Base-by-base conservation (phyloP, 1,140 invertebrate genomes). In the Apis florea region DNA sequence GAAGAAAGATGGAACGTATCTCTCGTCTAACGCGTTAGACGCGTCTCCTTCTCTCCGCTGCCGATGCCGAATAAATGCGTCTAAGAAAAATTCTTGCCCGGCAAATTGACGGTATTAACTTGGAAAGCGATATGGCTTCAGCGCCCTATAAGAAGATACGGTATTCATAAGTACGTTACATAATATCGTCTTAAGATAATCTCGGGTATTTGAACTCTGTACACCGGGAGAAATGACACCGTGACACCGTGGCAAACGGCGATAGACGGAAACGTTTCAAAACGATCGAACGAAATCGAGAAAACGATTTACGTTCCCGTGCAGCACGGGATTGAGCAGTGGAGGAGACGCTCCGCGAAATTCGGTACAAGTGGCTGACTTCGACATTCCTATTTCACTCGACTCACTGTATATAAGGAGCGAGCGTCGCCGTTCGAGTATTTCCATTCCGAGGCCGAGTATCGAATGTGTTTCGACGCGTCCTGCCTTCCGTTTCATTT, bases 61-160 rank as follows among this genome's bases (percentile, higher is more conserved):
- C 15, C 53, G 31, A 72, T 72, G 47, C 56, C 78, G 51, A 51
- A 21, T 11, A 71, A 79, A 72, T 56, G 69, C 59, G 49, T 47
- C 24, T 51, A 58, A 56, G 71, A 81, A 74, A 81, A 74, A 81
- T 75, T 67, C 71, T 54, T 56, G 19, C 26, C 3, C 21, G 61
- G 17, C 24, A 56, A 80, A 74, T 74, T 81, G 61, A 81, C 67
- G 49, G 79, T 67, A 81, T 81, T 81, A 81, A 56, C 59, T 40
- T 6, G 17, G 40, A 51, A 26, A 58, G 17, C 53, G 26, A 74
- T 75, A 75, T 19, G 79, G 79, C 79, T 81, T 75, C 79, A 6
- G 31, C 70, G 24, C 19, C n/a, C 11, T 66, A 31, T 53, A 51
- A 80, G 71, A 58, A 66, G 79, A 75, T 56, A 31, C 19, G 47